phyloP scores from a whole-genome alignment of 2,888 invertebrate genomes.

The Volucella bombylans region DNA sequence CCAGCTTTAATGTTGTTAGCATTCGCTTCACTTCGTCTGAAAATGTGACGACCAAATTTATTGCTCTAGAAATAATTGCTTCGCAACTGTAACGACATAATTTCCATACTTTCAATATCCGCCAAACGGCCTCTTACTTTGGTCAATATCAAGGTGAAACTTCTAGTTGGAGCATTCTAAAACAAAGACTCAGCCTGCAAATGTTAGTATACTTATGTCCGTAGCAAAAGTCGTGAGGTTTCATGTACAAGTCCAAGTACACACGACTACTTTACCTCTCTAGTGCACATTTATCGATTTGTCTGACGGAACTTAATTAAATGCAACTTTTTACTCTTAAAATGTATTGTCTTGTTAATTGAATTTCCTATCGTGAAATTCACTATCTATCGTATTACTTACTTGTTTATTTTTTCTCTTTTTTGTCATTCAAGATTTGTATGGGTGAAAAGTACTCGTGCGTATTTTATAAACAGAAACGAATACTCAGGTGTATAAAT shows the following conservation, averaged over 20 bases:
- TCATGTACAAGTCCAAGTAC: constrained; percentile 8
- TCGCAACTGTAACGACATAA: too few relatives aligned
- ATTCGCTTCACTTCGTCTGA: too few relatives aligned
- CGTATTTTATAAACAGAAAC: too few relatives aligned
- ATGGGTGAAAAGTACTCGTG: too few relatives aligned
- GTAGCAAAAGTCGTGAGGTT: constrained; percentile 39
- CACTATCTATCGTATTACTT: too few relatives aligned
- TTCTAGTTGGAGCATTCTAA: background rate
- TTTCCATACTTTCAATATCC: too few relatives aligned
- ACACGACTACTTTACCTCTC: background rate
- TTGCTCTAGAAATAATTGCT: too few relatives aligned
- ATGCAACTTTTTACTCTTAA: constrained; percentile 1
- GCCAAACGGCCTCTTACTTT: background rate
- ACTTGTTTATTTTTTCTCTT: too few relatives aligned
- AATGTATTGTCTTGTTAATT: background rate
- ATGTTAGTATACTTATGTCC: constrained; percentile 3
- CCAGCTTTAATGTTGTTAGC: too few relatives aligned
- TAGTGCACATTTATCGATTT: background rate
- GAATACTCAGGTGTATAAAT: too few relatives aligned
- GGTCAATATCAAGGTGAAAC: constrained; percentile 15
- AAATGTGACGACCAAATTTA: too few relatives aligned
- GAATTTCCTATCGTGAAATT: background rate
- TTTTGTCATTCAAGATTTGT: background rate
- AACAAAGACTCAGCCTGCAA: background rate
- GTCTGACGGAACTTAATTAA: constrained; percentile 20